A percentile compares a stretch with the other conserved stretches of the same genome.
Evolutionary conservation across 1,140 invertebrate species (phyloP).

Genomic region (Papilio polytes): DNA sequence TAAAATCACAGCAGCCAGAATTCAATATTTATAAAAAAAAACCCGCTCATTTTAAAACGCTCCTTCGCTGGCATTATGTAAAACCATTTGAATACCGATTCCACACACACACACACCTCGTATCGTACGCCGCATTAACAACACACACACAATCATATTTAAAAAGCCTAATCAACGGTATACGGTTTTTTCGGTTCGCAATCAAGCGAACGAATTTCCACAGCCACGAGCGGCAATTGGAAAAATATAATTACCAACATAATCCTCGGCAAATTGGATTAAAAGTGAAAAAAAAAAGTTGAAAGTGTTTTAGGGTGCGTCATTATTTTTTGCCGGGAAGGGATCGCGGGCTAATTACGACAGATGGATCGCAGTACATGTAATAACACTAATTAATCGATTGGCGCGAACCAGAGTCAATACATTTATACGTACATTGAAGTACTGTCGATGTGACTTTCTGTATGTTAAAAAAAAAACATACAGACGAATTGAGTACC

Average conservation of each 20-base stretch:
- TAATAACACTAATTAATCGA: constrained; percentile 83
- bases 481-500: too few species aligned
- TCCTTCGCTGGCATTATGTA: constrained; percentile 30
- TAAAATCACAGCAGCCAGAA: neutral
- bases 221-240: constrained; percentile 76
- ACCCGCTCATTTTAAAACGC: constrained; percentile 19
- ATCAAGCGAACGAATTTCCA: constrained; percentile 77
- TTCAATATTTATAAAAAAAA: constrained; percentile 16
- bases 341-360: constrained; percentile 80
- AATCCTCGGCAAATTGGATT: constrained; percentile 85
- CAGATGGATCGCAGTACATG: constrained; percentile 80
- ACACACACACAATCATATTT: constrained; percentile 62
- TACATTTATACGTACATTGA: constrained; percentile 58
- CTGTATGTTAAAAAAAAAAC: constrained; percentile 26
- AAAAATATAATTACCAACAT: constrained; percentile 85
- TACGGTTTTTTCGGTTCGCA: constrained; percentile 75
- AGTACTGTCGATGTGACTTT: neutral
- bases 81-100: constrained; percentile 41
- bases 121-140: constrained; percentile 42
- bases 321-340: constrained; percentile 81
- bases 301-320: constrained; percentile 82
- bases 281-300: constrained; percentile 83
- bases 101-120: constrained; percentile 30
- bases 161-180: constrained; percentile 78
- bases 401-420: constrained; percentile 61